A percentile compares a stretch with the other conserved stretches of the same genome.
These are phyloP conservation scores for Etheostoma nigrum DNA, from an alignment of 2,797 vertebrate genomes.

Conservation along the genomic window DNA sequence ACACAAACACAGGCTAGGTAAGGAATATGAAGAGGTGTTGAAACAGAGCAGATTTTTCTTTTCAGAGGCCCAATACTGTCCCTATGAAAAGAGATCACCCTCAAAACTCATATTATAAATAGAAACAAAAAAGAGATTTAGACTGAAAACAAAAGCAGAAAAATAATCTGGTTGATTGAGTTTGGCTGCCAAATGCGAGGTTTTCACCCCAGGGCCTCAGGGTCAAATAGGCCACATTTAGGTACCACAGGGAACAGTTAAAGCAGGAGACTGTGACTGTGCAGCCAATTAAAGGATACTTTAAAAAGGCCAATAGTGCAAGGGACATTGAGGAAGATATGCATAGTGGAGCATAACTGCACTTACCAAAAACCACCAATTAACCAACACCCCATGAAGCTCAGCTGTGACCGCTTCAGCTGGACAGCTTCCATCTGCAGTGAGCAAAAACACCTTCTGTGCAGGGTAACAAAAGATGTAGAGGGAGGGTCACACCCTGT, in stretches of 20 bases:
- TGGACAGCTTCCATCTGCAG: slow-evolving; percentile 71
- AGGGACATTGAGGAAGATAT: slow-evolving; percentile 77
- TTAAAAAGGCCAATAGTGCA: slow-evolving; percentile 70
- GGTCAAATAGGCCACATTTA: slow-evolving; percentile 78
- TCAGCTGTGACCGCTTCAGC: slow-evolving; percentile 64
- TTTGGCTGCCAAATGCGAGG: slow-evolving; percentile 46
- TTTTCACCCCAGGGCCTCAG: slow-evolving; percentile 52
- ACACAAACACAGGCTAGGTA: slow-evolving; percentile 54
- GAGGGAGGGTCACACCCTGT: slow-evolving; percentile 35
- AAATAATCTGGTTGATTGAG: slow-evolving; percentile 23
- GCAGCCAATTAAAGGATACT: slow-evolving; percentile 81
- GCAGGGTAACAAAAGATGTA: slow-evolving; percentile 25
- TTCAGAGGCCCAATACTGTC: slow-evolving; percentile 52
- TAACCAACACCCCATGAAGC: slow-evolving; percentile 80
- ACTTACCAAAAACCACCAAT: slow-evolving; percentile 78
- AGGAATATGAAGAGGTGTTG: slow-evolving; percentile 84
- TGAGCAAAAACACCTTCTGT: slow-evolving; percentile 57
- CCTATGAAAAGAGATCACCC: slow-evolving; percentile 44
- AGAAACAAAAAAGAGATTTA: slow-evolving; percentile 7
- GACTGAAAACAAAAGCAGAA: slow-evolving; percentile 12
- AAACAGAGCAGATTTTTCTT: slow-evolving; percentile 75
- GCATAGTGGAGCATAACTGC: slow-evolving; percentile 84
- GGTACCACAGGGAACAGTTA: slow-evolving; percentile 75
- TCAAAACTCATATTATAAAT: slow-evolving; percentile 51
- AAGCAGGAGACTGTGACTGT: slow-evolving; percentile 81